phyloP scores from a whole-genome alignment of 2,113 vertebrate genomes.

The Scopus umbretta region DNA sequence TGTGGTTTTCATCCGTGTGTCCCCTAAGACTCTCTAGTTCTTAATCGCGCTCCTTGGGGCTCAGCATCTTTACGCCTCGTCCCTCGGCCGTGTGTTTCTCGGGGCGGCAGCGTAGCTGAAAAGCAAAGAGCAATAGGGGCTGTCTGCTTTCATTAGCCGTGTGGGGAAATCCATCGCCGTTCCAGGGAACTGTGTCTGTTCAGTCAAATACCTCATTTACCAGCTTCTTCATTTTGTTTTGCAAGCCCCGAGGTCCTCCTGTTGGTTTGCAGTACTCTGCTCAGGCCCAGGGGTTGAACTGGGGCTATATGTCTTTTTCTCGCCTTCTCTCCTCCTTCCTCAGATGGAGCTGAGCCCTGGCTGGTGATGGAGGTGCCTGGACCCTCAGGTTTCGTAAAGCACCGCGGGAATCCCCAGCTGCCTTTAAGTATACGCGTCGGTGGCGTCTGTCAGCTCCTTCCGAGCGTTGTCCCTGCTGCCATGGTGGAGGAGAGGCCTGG shows the following conservation, averaged over 20 bases:
- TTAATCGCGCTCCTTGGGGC: background rate
- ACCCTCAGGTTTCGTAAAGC: background rate
- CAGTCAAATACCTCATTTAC: background rate
- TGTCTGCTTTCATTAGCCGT: background rate
- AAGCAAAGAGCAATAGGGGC: background rate
- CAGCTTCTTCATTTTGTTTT: background rate
- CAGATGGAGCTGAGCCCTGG: background rate
- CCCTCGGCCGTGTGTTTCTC: background rate
- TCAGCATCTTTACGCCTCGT: background rate
- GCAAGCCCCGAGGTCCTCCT: background rate
- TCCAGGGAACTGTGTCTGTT: background rate
- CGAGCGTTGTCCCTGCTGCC: fast-evolving
- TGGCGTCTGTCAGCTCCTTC: fast-evolving
- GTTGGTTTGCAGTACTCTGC: background rate
- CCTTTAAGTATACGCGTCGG: background rate
- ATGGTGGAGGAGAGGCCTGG: fast-evolving
- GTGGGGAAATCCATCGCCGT: background rate
- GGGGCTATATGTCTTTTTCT: background rate
- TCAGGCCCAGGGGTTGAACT: background rate
- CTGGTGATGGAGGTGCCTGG: background rate
- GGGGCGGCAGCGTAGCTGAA: background rate
- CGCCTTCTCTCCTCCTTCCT: background rate
- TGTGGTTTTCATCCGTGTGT: fast-evolving
- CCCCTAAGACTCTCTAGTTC: background rate
- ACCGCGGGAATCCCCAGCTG: background rate